A percentile compares a stretch with the other conserved stretches of the same genome.
phyloP scores from a whole-genome alignment of 2,113 vertebrate genomes.

The Ceyx melanurus region DNA sequence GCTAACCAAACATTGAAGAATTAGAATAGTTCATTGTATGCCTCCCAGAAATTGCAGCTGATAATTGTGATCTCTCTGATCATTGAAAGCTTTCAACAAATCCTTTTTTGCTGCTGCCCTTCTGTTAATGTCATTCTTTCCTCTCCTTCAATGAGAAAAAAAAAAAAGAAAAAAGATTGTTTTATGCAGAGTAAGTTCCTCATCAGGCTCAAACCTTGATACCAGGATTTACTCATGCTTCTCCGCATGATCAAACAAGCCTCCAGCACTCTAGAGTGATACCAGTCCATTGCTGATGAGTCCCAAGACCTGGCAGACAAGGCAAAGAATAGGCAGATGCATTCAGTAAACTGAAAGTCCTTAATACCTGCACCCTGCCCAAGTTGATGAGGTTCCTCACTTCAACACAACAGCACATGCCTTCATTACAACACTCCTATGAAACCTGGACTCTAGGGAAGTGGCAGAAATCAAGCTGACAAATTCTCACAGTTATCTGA shows the following conservation, averaged over 20 bases:
- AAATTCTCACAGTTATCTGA: neutral
- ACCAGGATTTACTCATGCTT: neutral
- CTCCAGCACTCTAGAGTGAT: neutral
- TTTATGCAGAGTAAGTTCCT: neutral
- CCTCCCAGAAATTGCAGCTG: neutral
- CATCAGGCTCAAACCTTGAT: neutral
- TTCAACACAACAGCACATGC: neutral
- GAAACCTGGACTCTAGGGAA: neutral
- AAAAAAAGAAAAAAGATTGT: neutral
- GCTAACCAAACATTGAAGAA: constrained; percentile 17
- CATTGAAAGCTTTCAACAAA: neutral
- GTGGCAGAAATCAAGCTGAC: neutral
- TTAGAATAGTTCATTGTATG: neutral
- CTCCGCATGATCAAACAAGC: neutral
- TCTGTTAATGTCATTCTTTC: neutral
- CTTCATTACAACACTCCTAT: neutral
- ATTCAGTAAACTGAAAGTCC: neutral
- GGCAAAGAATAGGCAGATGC: neutral
- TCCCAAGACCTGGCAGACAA: neutral
- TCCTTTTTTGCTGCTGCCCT: neutral
- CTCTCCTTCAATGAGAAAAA: neutral
- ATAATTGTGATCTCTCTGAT: neutral
- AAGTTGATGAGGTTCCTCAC: neutral
- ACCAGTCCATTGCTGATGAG: neutral
- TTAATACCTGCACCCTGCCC: neutral